These are phyloP conservation scores for Porites evermanni DNA, from an alignment of 92 coral and sea anemone species.

Conservation along the genomic window DNA sequence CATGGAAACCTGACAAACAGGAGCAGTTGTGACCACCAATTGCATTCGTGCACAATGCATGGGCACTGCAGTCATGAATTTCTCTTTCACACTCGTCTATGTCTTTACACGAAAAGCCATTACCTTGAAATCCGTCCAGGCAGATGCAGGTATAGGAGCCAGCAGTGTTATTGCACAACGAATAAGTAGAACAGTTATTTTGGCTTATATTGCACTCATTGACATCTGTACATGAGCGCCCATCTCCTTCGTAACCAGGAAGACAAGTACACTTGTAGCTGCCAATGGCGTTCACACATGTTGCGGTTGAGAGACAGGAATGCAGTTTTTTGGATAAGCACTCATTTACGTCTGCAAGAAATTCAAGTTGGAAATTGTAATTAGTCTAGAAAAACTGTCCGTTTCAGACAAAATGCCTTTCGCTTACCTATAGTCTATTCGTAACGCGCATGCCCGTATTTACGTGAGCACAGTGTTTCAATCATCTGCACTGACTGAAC, in stretches of 20 bases:
- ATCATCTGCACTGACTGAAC: no score
- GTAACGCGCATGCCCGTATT: no score
- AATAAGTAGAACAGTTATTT: background rate
- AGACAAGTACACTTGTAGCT: slow-evolving; percentile 15
- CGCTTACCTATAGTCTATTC: no score
- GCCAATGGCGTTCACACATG: slow-evolving; percentile 8
- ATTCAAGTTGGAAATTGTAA: background rate
- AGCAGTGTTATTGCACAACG: background rate
- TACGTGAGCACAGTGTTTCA: no score
- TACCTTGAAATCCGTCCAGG: background rate
- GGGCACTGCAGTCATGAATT: background rate
- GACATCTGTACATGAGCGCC: background rate
- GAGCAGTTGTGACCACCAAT: background rate
- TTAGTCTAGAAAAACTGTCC: background rate
- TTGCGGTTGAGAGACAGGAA: background rate
- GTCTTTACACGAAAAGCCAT: slow-evolving; percentile 13
- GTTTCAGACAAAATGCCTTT: background rate
- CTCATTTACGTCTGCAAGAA: background rate
- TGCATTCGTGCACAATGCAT: slow-evolving; percentile 11
- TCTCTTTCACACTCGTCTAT: background rate
- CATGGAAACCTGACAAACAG: slow-evolving; percentile 3
- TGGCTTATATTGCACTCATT: background rate
- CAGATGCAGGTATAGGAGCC: background rate
- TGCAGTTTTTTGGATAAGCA: background rate
- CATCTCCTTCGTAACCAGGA: slow-evolving; percentile 1